Base-by-base conservation (phyloP, 2,888 invertebrate species). In the Scaptodrosophila latifasciaeformis region DNA sequence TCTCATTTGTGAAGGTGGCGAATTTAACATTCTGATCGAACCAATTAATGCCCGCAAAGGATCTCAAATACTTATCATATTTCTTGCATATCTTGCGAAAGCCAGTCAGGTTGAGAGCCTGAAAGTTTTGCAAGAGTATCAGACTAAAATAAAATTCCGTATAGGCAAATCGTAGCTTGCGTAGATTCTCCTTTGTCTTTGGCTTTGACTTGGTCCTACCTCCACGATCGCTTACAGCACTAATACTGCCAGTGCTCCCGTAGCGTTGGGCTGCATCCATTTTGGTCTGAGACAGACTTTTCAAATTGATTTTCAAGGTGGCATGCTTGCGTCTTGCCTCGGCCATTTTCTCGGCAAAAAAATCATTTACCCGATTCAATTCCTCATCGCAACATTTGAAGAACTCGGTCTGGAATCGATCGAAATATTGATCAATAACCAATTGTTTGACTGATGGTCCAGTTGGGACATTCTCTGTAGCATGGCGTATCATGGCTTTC, bases 41-140 rank as follows among this genome's bases (percentile, higher is more conserved):
- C 97, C 97, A 99, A 87, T 92, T 91, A 3, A 91, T 91, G 0
- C 98, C 99, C 64, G 90, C 88, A 55, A 92, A 92, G 46, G 93
- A 92, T 50, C 90, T 90, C 75, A 96, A 6, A 3, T 61, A 7
- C 91, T 99, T 99, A 87, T 99, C 99, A 84, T 97, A 97, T 87
- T 99, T 99, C 86, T 99, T 99, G 64, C 98, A 90, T 81, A 99
- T 99, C 88, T 99, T 99, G 57, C 97, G 90, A 88, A 99, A 99
- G 1, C 97, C 99, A 1, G 97, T 98, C 79, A 95, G 95, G 87
- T 99, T 99, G 15, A 99, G 89, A 81, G 94, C 96, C 87, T 99
- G 97, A 84, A 96, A 98, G 85, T 98, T 99, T 86, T 99, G 98
- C 49, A 99, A 88, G 19, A 99, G 89, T 65, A 99, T 96, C 24